Evolutionary conservation across 2,797 vertebrate species (phyloP), one percentile per base, ranked within the genome.

Genomic region (Argyrosomus regius): DNA sequence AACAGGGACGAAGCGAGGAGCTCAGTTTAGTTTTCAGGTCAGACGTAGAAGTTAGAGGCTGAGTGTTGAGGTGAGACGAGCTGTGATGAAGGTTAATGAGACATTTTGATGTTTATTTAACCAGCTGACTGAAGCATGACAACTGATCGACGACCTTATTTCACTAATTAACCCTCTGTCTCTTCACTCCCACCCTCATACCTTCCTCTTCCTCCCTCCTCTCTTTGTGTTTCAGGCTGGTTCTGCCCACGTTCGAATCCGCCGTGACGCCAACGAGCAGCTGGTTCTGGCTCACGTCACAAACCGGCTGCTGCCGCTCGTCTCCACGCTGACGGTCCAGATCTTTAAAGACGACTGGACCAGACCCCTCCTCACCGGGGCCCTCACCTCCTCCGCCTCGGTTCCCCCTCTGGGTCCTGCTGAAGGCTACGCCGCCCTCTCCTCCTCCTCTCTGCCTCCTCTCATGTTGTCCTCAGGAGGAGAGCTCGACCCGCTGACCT

Each of bases 341-440:
- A 98, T 99, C 93, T 98, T 99, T 80, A 99, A 99, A 87, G 98
- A 99, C 73, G 98, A 99, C 85, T 99, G 98, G 98, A 95, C 93
- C 54, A 94, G 97, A 13, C 97, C 98, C 0, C 93, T 98, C 80
- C 90, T 96, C 31, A 94, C 96, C 3, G 95, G 96, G 83, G 73
- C 95, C 58, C 93, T 97, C 46, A 90, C 96, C 50, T 87, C 96
- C 72, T 95, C 87, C 70, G 94, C 75, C 89, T 11, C 78, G 85
- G 53, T 72, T 2, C 60, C 82, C 1, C 77, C 78, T 4, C 59
- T 53, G 54, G 75, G 64, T 18, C 6, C 50, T 0, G 43, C 22
- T 0, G 89, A 92, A 0, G 75, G 68, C 56, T 89, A 89, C 39
- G 43, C 78, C 41, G 91, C 92, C 94, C 6, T 57, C 31, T 57